These are phyloP conservation scores for Plagodis dolabraria DNA, from an alignment of 2,888 invertebrate species.

Conservation along the genomic window DNA sequence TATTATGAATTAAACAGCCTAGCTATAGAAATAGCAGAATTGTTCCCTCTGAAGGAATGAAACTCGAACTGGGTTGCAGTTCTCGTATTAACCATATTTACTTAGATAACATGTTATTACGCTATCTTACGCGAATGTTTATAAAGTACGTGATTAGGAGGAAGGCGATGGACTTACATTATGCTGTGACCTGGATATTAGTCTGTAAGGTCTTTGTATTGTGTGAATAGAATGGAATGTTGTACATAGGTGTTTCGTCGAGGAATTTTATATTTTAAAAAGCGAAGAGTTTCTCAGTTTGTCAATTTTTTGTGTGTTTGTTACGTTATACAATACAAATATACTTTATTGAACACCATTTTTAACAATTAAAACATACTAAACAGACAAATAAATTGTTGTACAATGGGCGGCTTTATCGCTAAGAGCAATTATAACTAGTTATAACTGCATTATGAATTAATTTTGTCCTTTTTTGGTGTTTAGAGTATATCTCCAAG, in stretches of 20 bases:
- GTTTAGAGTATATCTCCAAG: no score
- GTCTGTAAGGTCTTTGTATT: conserved; percentile 7
- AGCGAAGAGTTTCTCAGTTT: no score
- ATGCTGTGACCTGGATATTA: conserved; percentile 34
- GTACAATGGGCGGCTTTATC: no score
- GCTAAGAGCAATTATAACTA: no score
- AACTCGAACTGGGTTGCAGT: conserved; percentile 1
- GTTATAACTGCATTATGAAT: no score
- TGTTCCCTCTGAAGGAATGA: neutral
- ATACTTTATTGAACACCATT: no score
- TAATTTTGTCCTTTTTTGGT: no score
- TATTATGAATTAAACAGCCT: no score
- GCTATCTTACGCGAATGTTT: conserved; percentile 21
- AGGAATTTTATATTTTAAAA: neutral
- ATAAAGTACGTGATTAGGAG: conserved; percentile 21
- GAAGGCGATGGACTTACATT: conserved; percentile 25
- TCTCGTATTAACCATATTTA: conserved; percentile 20
- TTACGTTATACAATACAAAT: no score
- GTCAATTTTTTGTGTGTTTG: neutral
- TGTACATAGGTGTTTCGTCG: neutral
- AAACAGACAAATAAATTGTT: no score
- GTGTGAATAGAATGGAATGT: neutral
- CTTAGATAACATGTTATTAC: conserved; percentile 22
- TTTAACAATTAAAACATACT: no score
- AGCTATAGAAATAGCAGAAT: no score